These are phyloP conservation scores for Heliconius sara DNA, from an alignment of 2,888 invertebrate species.

Conservation along the genomic window DNA sequence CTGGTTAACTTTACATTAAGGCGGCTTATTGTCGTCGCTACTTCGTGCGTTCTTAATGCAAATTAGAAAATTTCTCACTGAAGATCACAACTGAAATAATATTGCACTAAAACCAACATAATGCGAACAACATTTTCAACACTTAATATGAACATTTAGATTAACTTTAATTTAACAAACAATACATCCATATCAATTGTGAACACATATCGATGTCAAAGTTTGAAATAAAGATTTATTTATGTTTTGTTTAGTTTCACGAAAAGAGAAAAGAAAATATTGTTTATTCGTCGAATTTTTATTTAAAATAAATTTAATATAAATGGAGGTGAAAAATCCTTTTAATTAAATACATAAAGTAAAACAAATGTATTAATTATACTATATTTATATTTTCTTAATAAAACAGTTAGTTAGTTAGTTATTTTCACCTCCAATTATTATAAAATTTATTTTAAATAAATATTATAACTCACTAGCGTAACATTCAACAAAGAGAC, in stretches of 20 bases:
- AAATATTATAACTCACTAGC: background rate
- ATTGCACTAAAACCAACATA: background rate
- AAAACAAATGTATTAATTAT: no score
- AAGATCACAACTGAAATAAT: slow-evolving; percentile 48
- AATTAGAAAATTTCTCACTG: slow-evolving; percentile 60
- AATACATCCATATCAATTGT: background rate
- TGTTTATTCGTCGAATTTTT: no score
- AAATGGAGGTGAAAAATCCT: no score
- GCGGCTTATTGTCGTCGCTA: slow-evolving; percentile 71
- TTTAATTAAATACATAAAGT: no score
- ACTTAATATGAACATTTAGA: background rate
- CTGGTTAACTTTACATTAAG: slow-evolving; percentile 59
- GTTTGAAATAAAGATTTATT: no score
- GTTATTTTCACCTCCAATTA: background rate
- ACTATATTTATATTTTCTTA: no score
- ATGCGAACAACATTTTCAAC: background rate
- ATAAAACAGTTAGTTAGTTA: no score
- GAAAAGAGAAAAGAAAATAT: no score
- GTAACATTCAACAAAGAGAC: slow-evolving; percentile 33
- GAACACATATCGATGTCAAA: no score
- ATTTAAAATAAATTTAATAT: no score
- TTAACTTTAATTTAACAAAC: background rate
- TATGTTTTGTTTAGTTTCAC: no score
- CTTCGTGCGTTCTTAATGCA: slow-evolving; percentile 78
- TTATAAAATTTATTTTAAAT: background rate